These are phyloP conservation scores for Drosophila arawakana DNA, from an alignment of 1,140 invertebrate genomes.

Conservation along the genomic window DNA sequence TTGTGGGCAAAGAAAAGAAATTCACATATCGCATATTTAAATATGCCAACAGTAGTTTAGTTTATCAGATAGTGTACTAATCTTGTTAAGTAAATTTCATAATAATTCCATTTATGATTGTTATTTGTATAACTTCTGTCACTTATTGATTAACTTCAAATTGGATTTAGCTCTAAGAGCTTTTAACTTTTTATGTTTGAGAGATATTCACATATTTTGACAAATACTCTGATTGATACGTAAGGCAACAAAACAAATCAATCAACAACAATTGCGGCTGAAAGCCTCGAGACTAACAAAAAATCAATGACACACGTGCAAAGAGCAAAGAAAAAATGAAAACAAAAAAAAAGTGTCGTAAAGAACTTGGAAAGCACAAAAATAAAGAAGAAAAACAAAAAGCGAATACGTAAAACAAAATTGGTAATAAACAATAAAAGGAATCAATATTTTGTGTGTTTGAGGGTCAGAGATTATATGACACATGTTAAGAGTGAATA, in stretches of 20 bases:
- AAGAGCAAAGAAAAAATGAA: conserved; percentile 34
- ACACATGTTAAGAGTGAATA: neutral
- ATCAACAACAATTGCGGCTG: conserved; percentile 11
- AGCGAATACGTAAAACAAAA: conserved; percentile 17
- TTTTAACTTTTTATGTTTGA: too few species aligned
- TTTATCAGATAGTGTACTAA: too few species aligned
- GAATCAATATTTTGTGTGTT: conserved; percentile 41
- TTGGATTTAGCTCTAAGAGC: too few species aligned
- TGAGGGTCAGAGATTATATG: conserved; percentile 44
- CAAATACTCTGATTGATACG: conserved; percentile 7
- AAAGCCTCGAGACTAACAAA: conserved; percentile 32
- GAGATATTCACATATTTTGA: neutral
- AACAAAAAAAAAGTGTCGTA: conserved; percentile 17
- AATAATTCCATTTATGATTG: too few species aligned
- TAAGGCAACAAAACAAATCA: conserved; percentile 7
- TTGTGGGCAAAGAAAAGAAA: neutral
- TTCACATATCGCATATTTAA: too few species aligned
- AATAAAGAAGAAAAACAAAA: conserved; percentile 18
- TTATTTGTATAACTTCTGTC: too few species aligned
- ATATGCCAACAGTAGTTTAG: too few species aligned
- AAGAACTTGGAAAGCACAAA: conserved; percentile 51
- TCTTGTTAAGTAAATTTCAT: too few species aligned
- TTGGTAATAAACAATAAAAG: conserved; percentile 33
- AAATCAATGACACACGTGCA: conserved; percentile 48
- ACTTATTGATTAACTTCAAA: too few species aligned